Base-by-base conservation (phyloP, 1,140 invertebrate genomes). In the Scaptomyza montana region DNA sequence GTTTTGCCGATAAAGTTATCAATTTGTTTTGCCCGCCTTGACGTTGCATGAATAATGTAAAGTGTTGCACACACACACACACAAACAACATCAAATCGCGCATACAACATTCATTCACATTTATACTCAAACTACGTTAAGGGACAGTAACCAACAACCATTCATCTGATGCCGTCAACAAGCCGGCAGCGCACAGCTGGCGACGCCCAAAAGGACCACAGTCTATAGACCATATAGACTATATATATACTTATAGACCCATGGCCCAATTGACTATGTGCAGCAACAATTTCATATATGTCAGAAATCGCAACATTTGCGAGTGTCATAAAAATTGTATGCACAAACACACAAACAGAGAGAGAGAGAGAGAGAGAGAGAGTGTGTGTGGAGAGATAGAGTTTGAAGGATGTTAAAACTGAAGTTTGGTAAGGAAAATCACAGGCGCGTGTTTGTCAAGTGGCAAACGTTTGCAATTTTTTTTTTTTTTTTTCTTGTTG, bases 261-360 rank as follows among this genome's bases (percentile, higher is more conserved):
- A 45, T 46, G 13, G 55, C 28, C 55, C 55, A 13, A 64, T 71
- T 70, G 67, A 61, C 50, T 70, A 82, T 82, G 77, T 84, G 75
- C 76, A 79, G 33, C 64, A 63, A 75, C 71, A 76, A 78, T 70
- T 64, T 64, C 82, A 81, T 77, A 77, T 36, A 36, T 80, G 71
- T 67, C 65, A 74, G 54, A 70, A 84, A 85, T 87, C 79, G 84
- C 80, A 89, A 74, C 84, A 89, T 89, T 89, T 89, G 85, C 79
- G 85, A 89, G 85, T 89, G 84, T 89, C 84, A 89, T 89, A 89
- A 89, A 89, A 89, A 89, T 89, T 89, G 84, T 89, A 89, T 89
- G 79, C 72, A 79, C 65, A 71, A 51, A 66, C 16, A 70, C 21
- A 21, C 21, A n/a, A 16, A 16, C 16, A 16, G 16, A 16, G 16